Percentiles rank a stretch among this genome's conserved stretches.
phyloP scores from a whole-genome alignment of 2,797 vertebrate species.

The Liasis olivaceus region DNA sequence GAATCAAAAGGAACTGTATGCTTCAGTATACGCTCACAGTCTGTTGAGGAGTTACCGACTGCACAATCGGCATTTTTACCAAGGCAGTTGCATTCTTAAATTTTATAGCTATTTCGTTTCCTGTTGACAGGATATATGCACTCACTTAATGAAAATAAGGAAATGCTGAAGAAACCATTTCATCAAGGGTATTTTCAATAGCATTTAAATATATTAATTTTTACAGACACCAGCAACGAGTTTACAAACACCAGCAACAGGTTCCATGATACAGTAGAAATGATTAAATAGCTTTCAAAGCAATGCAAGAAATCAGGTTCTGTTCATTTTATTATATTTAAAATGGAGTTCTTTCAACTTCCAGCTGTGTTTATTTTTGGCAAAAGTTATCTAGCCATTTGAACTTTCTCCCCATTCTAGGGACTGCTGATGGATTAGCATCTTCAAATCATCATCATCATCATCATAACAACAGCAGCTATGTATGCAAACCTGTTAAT shows the following conservation, averaged over 20 bases:
- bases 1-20: not conserved
- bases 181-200: not conserved
- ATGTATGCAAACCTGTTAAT: slow-evolving; percentile 48
- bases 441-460: slow-evolving; percentile 29
- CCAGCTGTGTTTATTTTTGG: slow-evolving; percentile 36
- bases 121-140: slow-evolving; percentile 40
- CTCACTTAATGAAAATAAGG: slow-evolving; percentile 36
- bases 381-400: slow-evolving; percentile 38
- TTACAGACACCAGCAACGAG: too few species aligned
- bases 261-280: not conserved
- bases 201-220: not conserved
- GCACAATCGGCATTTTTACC: slow-evolving; percentile 34
- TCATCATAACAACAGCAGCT: not conserved
- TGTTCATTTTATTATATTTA: slow-evolving; percentile 7
- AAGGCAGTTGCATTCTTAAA: not conserved
- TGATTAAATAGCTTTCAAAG: not conserved
- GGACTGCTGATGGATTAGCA: slow-evolving; percentile 65
- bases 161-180: slow-evolving; percentile 39
- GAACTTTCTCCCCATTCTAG: slow-evolving; percentile 54
- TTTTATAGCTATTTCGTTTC: slow-evolving; percentile 35
- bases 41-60: not conserved
- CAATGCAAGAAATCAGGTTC: slow-evolving; percentile 40
- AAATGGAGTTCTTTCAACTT: slow-evolving; percentile 42
- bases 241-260: slow-evolving; percentile 2
- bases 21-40: not conserved